Base-by-base conservation (phyloP, 2,888 invertebrate species). In the Dryomyza anilis region DNA sequence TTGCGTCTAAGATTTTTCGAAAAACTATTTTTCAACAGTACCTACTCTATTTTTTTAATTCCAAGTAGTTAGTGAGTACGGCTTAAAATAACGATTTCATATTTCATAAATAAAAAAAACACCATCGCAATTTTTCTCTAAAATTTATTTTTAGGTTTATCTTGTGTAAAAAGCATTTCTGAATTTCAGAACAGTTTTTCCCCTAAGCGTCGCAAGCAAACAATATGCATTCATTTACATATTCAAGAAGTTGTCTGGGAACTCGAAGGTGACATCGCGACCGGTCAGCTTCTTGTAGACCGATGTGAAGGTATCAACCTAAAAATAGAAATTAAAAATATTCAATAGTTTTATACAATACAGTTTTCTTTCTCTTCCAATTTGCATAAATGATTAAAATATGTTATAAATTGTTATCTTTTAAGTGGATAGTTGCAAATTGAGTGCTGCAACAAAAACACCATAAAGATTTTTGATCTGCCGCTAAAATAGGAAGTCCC, bases 281-380 rank as follows among this genome's bases (percentile, higher is more conserved):
- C 98, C 98, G 77, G 98, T 99, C 78, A 99, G 87, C 86, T 97
- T 97, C 88, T 98, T 98, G 90, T 99, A 99, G 73, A 99, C 96
- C 71, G 96, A 93, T 78, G 95, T 92, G 86, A 98, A 99, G 70
- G 98, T 98, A 83, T 98, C 98, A 78, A 96, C 92, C 97, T 97
- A 87, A 50, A 87, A 66, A 59, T 61, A 27, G 39, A 65, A 36
- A 21, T 50, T 59, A 29, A 58, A 2, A 46, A 27, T 63, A 71
- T 64, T 52, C 63, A 29, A 59, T 56, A 14, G 16, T 0, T 29
- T 16, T 45, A 33, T 29, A 16, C 12, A 50, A 25, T 14, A 21
- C 14, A 10, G 12, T 12, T 25, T 23, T 23, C 4, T 2, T 23
- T 50, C 7, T 2, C 12, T 25, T 10, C 12, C 12, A 50, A 19